Percentiles rank a stretch among this genome's conserved stretches.
Conservation (phyloP, 2,888 invertebrate genomes). For the Leptarthrus brevirostris region DNA sequence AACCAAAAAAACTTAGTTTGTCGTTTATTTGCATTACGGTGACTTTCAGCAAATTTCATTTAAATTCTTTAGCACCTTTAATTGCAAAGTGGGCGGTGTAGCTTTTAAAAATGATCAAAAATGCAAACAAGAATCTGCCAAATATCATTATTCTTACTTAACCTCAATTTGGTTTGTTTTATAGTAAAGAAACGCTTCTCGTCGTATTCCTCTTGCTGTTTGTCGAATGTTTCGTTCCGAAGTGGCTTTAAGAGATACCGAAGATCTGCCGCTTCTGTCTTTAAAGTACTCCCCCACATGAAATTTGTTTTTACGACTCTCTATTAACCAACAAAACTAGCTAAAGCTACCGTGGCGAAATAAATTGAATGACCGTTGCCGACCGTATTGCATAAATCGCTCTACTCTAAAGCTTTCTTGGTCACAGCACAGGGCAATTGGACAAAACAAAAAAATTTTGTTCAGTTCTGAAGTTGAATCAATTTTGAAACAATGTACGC, state of each 20-base stretch:
- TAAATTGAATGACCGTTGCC: background rate
- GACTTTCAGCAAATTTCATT: background rate
- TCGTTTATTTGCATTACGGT: background rate
- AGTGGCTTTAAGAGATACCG: background rate
- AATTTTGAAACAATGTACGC: background rate
- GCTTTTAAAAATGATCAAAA: background rate
- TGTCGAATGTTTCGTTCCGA: background rate
- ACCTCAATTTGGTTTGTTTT: constrained; percentile 13
- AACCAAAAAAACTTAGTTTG: too few relatives aligned
- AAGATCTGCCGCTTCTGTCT: background rate
- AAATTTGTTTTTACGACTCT: constrained; percentile 1
- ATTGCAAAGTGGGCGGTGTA: background rate
- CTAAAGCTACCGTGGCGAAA: background rate
- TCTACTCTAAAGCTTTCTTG: background rate
- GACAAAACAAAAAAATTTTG: background rate
- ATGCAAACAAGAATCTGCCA: constrained; percentile 10
- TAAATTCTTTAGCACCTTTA: background rate
- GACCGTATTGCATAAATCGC: background rate
- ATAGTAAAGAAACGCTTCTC: background rate
- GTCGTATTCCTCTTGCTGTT: background rate
- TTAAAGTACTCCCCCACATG: background rate
- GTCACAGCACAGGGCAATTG: background rate
- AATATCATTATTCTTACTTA: constrained; percentile 23
- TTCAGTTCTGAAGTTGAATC: background rate
- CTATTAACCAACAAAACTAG: background rate